Percentiles rank a stretch among this genome's conserved stretches.
phyloP scores from a whole-genome alignment of 2,888 invertebrate genomes.

The Augiades crinisus region DNA sequence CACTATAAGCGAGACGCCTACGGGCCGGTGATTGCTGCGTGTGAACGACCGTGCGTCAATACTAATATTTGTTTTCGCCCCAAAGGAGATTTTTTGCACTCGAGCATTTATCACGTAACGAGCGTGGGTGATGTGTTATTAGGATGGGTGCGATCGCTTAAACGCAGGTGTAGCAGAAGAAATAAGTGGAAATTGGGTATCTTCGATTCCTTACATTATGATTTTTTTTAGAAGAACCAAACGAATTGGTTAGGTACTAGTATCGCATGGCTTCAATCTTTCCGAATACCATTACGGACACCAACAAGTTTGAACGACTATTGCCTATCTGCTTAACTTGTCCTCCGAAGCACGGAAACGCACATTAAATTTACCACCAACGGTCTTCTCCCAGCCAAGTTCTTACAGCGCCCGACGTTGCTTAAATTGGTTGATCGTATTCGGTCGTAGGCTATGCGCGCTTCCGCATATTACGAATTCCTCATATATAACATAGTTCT shows the following conservation, averaged over 20 bases:
- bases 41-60: slow-evolving; percentile 57
- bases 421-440: too few species aligned
- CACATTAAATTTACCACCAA: too few species aligned
- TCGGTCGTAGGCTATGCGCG: too few species aligned
- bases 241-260: background rate
- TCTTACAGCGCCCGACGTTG: too few species aligned
- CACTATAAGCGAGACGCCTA: slow-evolving; percentile 49
- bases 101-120: slow-evolving; percentile 57
- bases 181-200: slow-evolving; percentile 37
- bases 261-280: too few species aligned
- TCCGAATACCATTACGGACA: too few species aligned
- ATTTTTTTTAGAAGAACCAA: background rate
- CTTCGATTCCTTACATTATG: background rate
- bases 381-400: too few species aligned
- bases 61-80: slow-evolving; percentile 76
- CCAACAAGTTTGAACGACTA: too few species aligned
- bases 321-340: too few species aligned
- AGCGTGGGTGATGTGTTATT: slow-evolving; percentile 54
- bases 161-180: slow-evolving; percentile 63
- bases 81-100: slow-evolving; percentile 48
- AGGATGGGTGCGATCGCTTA: slow-evolving; percentile 46
- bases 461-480: too few species aligned
- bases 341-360: too few species aligned
- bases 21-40: slow-evolving; percentile 36
- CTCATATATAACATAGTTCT: too few species aligned